phyloP scores from a whole-genome alignment of 2,113 vertebrate genomes.

The Pandion haliaetus region DNA sequence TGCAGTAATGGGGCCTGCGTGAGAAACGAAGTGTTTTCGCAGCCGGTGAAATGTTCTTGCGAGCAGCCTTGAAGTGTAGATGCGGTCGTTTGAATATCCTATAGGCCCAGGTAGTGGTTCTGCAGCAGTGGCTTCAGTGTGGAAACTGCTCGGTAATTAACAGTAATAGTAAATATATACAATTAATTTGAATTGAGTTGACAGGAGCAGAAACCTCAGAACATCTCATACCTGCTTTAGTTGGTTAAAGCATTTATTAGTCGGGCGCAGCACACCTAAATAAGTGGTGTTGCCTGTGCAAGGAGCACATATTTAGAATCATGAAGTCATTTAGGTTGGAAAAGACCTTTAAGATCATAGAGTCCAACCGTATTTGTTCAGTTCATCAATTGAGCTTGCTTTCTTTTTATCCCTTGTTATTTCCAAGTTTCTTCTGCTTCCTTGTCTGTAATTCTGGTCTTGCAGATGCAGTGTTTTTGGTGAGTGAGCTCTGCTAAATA shows the following conservation, averaged over 20 bases:
- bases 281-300: background rate
- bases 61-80: accelerated
- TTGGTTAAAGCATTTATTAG: background rate
- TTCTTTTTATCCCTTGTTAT: background rate
- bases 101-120: background rate
- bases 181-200: background rate
- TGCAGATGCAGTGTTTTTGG: background rate
- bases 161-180: background rate
- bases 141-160: background rate
- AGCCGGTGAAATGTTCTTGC: accelerated
- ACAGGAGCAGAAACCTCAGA: background rate
- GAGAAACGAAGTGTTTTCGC: accelerated
- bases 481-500: background rate
- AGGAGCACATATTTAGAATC: background rate
- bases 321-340: background rate
- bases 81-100: background rate
- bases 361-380: background rate
- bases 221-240: background rate
- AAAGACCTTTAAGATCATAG: background rate
- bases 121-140: background rate
- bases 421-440: background rate
- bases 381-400: background rate
- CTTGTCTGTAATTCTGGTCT: background rate
- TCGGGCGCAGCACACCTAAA: background rate
- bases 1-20: accelerated